Percentiles rank a stretch among this genome's conserved stretches.
Evolutionary conservation across 1,140 invertebrate species (phyloP).

Genomic region (Centruroides vittatus): DNA sequence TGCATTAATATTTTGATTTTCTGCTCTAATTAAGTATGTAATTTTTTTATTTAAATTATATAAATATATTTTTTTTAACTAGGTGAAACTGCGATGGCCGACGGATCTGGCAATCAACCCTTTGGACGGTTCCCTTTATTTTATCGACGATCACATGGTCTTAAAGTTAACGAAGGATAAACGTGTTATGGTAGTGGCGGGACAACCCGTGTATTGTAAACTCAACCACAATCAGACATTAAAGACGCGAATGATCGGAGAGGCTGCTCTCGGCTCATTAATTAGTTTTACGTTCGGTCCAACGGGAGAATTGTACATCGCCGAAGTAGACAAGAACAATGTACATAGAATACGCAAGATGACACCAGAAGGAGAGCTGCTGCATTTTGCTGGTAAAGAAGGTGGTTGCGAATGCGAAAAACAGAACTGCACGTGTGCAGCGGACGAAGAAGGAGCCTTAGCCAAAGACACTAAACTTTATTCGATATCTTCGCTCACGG

Average conservation of each 20-base stretch:
- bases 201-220: constrained; percentile 77
- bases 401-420: constrained; percentile 12
- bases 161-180: constrained; percentile 72
- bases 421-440: constrained; percentile 17
- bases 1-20: background rate
- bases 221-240: constrained; percentile 36
- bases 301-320: constrained; percentile 83
- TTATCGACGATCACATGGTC: constrained; percentile 89
- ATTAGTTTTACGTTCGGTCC: constrained; percentile 66
- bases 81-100: constrained; percentile 83
- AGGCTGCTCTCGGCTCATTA: constrained; percentile 41
- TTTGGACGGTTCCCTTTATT: constrained; percentile 82
- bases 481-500: constrained; percentile 79
- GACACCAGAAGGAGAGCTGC: constrained; percentile 80
- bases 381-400: constrained; percentile 68
- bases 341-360: constrained; percentile 83
- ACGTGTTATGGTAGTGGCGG: constrained; percentile 76
- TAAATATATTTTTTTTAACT: constrained; percentile 13
- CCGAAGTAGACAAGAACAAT: constrained; percentile 85
- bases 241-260: constrained; percentile 31
- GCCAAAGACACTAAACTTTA: constrained; percentile 54
- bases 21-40: background rate
- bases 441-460: constrained; percentile 13
- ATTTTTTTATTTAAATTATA: background rate
- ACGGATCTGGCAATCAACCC: constrained; percentile 87